Conservation (phyloP, 2,797 vertebrate genomes). For the Muscicapa striata region DNA sequence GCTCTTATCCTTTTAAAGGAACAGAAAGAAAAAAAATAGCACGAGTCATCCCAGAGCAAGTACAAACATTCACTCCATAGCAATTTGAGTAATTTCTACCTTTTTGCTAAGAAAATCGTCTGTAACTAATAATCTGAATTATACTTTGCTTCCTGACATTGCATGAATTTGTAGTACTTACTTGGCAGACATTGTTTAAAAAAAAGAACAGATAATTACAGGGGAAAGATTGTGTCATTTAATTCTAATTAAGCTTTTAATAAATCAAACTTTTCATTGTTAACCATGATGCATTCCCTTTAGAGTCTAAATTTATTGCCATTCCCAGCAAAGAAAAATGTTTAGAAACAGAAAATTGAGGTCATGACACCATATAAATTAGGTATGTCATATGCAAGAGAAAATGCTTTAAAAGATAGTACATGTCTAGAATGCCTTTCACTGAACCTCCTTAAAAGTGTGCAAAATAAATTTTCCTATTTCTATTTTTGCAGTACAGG, state of each 20-base stretch:
- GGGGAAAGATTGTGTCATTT: slow-evolving; percentile 17
- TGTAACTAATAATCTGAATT: neutral
- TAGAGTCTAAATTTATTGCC: slow-evolving; percentile 5
- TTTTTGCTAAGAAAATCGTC: neutral
- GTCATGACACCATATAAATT: slow-evolving; percentile 33
- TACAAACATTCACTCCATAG: neutral
- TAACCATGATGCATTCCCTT: slow-evolving; percentile 19
- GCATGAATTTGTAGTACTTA: neutral
- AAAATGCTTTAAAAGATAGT: neutral
- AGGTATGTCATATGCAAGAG: neutral
- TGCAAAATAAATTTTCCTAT: neutral
- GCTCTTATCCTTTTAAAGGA: neutral
- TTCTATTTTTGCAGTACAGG: neutral
- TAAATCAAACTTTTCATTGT: slow-evolving; percentile 15
- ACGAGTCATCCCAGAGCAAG: neutral
- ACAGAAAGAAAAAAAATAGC: neutral
- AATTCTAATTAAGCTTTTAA: slow-evolving; percentile 53
- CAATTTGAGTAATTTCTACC: neutral
- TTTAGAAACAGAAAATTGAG: slow-evolving; percentile 54
- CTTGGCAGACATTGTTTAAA: neutral
- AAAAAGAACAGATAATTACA: neutral
- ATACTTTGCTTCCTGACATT: neutral
- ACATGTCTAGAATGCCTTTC: neutral
- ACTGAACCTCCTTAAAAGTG: neutral
- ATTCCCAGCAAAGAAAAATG: neutral